A percentile compares a stretch with the other conserved stretches of the same genome.
Conservation (phyloP, 1,140 invertebrate species). For the Aphaenogaster floridana region DNA sequence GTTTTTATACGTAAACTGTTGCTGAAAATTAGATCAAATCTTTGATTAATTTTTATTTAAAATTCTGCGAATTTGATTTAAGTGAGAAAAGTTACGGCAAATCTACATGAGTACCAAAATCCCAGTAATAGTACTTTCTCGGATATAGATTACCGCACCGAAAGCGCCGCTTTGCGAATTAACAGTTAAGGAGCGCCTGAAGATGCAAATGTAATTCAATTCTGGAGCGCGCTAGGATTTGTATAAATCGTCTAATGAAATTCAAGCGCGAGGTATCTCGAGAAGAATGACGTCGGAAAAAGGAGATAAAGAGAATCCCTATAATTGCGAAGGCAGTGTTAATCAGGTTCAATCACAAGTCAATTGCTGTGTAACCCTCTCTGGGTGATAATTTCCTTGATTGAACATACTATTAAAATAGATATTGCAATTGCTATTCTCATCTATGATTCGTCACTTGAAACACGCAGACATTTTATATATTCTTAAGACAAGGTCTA, state of each 20-base stretch:
- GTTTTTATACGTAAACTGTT: background rate
- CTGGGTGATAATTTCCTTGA: slow-evolving; percentile 7
- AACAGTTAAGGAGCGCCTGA: slow-evolving; percentile 47
- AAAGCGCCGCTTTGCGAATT: slow-evolving; percentile 44
- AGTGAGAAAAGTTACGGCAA: background rate
- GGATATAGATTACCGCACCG: slow-evolving; percentile 16
- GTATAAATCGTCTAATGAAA: slow-evolving; percentile 60
- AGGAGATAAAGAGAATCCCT: background rate
- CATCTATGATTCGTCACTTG: slow-evolving; percentile 18
- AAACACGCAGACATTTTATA: slow-evolving; percentile 48
- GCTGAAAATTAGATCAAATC: background rate
- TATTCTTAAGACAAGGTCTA: slow-evolving; percentile 34
- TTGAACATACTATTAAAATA: slow-evolving; percentile 9
- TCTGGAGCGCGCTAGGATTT: slow-evolving; percentile 25
- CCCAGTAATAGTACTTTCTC: background rate
- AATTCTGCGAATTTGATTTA: background rate
- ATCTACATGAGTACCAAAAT: slow-evolving; percentile 31
- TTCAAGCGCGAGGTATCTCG: slow-evolving; percentile 27
- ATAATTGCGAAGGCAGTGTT: slow-evolving; percentile 15
- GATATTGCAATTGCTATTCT: slow-evolving; percentile 25
- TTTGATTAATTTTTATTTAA: slow-evolving; percentile 28
- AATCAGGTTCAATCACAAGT: slow-evolving; percentile 18
- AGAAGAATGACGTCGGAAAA: slow-evolving; percentile 8
- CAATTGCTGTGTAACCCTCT: background rate
- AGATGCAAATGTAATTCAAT: slow-evolving; percentile 54